Evolutionary conservation across 2,797 vertebrate genomes (phyloP).

Genomic region (Allochrocebus solatus): DNA sequence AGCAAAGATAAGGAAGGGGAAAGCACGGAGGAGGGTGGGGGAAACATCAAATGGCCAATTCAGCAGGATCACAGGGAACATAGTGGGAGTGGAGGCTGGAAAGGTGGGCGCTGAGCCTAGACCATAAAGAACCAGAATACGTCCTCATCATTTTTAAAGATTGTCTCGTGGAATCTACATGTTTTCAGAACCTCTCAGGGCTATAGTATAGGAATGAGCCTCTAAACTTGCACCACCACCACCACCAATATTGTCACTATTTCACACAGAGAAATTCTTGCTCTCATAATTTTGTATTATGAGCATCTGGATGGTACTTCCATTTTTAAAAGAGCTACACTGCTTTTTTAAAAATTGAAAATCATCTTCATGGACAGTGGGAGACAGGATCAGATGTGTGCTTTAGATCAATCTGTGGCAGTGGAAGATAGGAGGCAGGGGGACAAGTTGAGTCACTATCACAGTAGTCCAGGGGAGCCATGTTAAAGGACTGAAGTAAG

Average conservation of each 20-base stretch:
- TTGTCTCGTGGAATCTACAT: neutral
- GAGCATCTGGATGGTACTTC: neutral
- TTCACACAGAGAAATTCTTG: neutral
- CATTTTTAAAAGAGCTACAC: neutral
- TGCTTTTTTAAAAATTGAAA: neutral
- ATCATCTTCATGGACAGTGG: neutral
- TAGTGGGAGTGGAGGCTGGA: neutral
- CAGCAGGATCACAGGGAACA: neutral
- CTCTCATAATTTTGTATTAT: neutral
- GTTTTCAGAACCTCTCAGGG: neutral
- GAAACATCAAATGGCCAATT: neutral
- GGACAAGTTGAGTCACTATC: neutral
- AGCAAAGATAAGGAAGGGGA: neutral
- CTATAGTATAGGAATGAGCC: neutral
- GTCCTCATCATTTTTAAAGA: neutral
- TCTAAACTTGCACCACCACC: neutral
- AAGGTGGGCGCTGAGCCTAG: neutral
- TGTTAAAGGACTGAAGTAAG: neutral
- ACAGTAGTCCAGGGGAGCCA: neutral
- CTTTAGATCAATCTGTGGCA: neutral
- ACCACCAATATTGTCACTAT: neutral
- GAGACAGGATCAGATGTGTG: neutral
- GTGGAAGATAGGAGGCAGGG: too few relatives aligned
- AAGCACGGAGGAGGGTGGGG: too few relatives aligned
- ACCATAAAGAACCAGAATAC: neutral